Conservation (phyloP, 2,888 invertebrate genomes). For the Hedychridium roseum region DNA sequence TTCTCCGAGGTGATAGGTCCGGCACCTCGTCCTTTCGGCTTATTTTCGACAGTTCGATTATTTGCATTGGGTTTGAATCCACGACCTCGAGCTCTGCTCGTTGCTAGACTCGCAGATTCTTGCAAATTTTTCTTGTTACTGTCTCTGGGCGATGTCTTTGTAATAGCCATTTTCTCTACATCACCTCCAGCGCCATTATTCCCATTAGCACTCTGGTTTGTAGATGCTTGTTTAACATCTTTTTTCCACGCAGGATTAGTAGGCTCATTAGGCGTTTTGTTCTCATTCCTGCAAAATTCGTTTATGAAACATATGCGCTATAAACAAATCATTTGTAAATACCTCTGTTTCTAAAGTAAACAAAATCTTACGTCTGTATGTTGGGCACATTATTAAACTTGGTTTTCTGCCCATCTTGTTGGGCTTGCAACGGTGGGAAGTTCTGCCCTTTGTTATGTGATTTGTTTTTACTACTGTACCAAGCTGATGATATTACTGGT, state of each 20-base stretch:
- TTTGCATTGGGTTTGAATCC: conserved; percentile 56
- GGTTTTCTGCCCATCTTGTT: conserved; percentile 49
- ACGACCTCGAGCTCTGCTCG: conserved; percentile 55
- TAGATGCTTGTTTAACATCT: conserved; percentile 44
- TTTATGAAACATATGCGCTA: neutral
- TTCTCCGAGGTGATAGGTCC: conserved; percentile 45
- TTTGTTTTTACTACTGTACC: conserved; percentile 61
- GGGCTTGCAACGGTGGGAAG: conserved; percentile 56
- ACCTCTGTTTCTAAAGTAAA: neutral
- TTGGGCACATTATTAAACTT: conserved; percentile 37
- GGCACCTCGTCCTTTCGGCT: conserved; percentile 55
- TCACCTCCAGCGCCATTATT: conserved; percentile 42
- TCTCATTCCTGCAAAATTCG: conserved; percentile 50
- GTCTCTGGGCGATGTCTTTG: conserved; percentile 44
- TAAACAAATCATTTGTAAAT: neutral
- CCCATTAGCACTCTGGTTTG: conserved; percentile 49
- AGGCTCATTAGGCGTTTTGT: conserved; percentile 52
- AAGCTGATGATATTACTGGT: conserved; percentile 60
- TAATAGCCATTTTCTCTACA: conserved; percentile 39
- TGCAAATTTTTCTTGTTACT: conserved; percentile 51
- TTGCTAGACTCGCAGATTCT: conserved; percentile 49
- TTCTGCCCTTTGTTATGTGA: conserved; percentile 50
- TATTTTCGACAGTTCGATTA: conserved; percentile 52
- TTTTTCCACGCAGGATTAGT: conserved; percentile 56
- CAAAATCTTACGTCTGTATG: conserved; percentile 41